Conservation (phyloP, 1,140 invertebrate genomes). For the Amyelois transitella region DNA sequence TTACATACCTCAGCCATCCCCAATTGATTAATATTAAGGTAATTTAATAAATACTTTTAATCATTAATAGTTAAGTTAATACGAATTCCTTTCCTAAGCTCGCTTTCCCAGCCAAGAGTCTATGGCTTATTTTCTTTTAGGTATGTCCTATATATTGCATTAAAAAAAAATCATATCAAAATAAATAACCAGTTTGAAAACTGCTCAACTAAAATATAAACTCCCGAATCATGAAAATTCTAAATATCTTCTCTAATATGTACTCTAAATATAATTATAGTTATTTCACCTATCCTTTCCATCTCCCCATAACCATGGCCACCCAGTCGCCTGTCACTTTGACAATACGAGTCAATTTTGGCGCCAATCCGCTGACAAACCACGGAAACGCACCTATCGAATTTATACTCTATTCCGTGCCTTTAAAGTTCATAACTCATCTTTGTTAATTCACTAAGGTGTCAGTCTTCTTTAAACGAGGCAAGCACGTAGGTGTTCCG, state of each 20-base stretch:
- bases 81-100: too few species aligned
- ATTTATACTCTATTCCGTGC: neutral
- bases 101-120: too few species aligned
- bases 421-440: slow-evolving; percentile 29
- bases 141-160: too few species aligned
- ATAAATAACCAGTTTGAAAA: too few species aligned
- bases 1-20: too few species aligned
- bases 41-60: too few species aligned
- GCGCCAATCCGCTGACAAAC: slow-evolving; percentile 35
- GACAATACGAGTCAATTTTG: slow-evolving; percentile 61
- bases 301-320: slow-evolving; percentile 24
- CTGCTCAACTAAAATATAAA: too few species aligned
- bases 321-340: slow-evolving; percentile 51
- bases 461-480: slow-evolving; percentile 1
- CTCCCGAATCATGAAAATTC: neutral
- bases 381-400: neutral
- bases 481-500: slow-evolving; percentile 57
- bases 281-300: neutral
- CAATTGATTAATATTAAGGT: too few species aligned
- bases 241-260: neutral
- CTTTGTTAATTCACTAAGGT: neutral
- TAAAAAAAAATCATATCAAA: too few species aligned
- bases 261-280: neutral
- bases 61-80: too few species aligned
- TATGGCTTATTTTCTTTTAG: too few species aligned